Percentiles rank a stretch among this genome's conserved stretches.
These are phyloP conservation scores for Pocota personata DNA, from an alignment of 2,888 invertebrate species.

Conservation along the genomic window DNA sequence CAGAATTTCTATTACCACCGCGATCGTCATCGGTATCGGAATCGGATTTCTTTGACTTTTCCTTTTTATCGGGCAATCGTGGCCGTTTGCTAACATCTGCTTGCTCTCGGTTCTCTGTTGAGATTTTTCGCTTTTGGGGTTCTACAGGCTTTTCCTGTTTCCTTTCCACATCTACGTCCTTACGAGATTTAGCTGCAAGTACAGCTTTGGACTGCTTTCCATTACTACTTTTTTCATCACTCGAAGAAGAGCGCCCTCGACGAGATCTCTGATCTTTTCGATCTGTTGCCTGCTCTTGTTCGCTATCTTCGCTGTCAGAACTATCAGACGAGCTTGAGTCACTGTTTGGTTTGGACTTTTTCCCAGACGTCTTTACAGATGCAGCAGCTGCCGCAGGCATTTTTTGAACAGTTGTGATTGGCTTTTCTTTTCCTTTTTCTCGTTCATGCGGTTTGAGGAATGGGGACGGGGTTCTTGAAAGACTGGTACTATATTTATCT, in stretches of 20 bases:
- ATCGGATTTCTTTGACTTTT: conserved; percentile 61
- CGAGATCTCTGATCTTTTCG: conserved; percentile 54
- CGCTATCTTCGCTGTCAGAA: conserved; percentile 82
- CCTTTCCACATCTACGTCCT: conserved; percentile 66
- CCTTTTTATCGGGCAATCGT: conserved; percentile 70
- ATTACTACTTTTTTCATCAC: conserved; percentile 54
- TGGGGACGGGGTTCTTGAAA: conserved; percentile 94
- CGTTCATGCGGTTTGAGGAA: conserved; percentile 86
- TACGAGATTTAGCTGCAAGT: conserved; percentile 38
- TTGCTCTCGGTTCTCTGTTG: conserved; percentile 66
- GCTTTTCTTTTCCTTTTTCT: conserved; percentile 74
- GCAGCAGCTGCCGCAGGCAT: conserved; percentile 21
- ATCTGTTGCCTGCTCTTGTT: conserved; percentile 78
- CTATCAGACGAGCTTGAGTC: conserved; percentile 83
- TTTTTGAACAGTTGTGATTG: conserved; percentile 52
- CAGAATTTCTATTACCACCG: conserved; percentile 30
- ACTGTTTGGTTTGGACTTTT: conserved; percentile 77
- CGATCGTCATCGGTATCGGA: conserved; percentile 61
- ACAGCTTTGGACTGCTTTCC: conserved; percentile 47
- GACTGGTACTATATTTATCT: conserved; percentile 87
- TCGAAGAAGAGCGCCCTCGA: conserved; percentile 52
- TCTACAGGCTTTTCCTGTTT: conserved; percentile 64
- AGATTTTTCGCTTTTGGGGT: conserved; percentile 71
- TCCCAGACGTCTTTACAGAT: conserved; percentile 29
- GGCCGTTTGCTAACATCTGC: conserved; percentile 63